Conservation (phyloP, 2,797 vertebrate genomes). For the Dromococcyx pavoninus region DNA sequence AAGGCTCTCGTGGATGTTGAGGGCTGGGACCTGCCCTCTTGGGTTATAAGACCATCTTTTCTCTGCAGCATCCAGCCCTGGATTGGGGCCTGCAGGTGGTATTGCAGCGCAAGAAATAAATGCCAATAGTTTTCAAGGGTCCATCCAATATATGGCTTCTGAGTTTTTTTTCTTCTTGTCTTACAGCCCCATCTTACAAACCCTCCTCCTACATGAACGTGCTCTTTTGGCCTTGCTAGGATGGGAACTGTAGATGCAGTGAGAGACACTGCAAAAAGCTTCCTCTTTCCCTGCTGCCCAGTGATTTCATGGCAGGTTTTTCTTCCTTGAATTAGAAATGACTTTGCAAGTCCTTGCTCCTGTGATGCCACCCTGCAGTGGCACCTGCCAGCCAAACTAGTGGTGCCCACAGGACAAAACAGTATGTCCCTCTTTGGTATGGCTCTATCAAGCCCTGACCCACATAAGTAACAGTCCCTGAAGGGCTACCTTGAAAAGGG, state of each 20-base stretch:
- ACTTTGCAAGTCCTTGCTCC: slow-evolving; percentile 61
- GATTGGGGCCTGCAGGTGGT: slow-evolving; percentile 57
- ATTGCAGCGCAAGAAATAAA: slow-evolving; percentile 50
- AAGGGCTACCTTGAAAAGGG: slow-evolving; percentile 50
- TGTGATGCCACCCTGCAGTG: background rate
- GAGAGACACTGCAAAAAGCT: background rate
- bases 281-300: background rate
- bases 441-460: slow-evolving; percentile 38
- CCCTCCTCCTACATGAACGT: rapidly evolving
- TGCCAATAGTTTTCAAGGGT: background rate
- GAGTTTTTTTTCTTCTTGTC: background rate
- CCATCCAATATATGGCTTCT: background rate
- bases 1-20: background rate
- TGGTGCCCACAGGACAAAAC: background rate
- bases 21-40: background rate
- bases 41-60: background rate
- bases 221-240: rapidly evolving
- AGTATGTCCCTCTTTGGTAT: background rate
- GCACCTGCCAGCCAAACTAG: background rate
- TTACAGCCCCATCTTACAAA: background rate
- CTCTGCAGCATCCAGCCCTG: background rate
- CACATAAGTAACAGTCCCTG: slow-evolving; percentile 28
- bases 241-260: background rate
- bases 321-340: slow-evolving; percentile 3
- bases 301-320: background rate